These are phyloP conservation scores for Cyphomyrus discorhynchus DNA, from an alignment of 2,113 vertebrate species.

Conservation along the genomic window DNA sequence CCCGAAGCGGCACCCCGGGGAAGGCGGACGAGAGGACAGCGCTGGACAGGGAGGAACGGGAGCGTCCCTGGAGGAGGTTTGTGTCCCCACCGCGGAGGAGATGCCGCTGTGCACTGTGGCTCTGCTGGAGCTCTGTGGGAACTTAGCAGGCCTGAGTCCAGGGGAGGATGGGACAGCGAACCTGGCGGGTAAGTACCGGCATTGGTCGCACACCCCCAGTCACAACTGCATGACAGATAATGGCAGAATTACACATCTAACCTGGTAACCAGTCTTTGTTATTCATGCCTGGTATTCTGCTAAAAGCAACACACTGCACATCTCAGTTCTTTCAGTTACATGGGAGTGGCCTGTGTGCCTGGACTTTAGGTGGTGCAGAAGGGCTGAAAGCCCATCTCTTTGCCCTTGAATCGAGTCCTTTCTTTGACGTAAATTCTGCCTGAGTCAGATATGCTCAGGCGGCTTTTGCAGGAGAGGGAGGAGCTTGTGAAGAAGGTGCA, in stretches of 20 bases:
- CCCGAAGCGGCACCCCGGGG: slow-evolving; percentile 22
- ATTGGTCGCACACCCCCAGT: no score
- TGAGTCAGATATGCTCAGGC: slow-evolving; percentile 52
- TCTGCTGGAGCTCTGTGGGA: slow-evolving; percentile 52
- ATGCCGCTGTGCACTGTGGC: slow-evolving; percentile 46
- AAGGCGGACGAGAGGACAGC: slow-evolving; percentile 41
- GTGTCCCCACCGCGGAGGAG: slow-evolving; percentile 22
- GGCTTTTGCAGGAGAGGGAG: slow-evolving; percentile 48
- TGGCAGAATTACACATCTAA: neutral
- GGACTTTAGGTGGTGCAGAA: neutral
- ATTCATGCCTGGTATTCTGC: neutral
- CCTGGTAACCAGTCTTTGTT: neutral
- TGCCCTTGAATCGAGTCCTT: neutral
- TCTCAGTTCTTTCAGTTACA: neutral
- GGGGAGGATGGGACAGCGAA: slow-evolving; percentile 38
- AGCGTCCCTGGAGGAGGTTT: neutral
- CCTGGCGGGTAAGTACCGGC: slow-evolving; percentile 46
- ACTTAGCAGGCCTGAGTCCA: slow-evolving; percentile 37
- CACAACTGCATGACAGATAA: neutral
- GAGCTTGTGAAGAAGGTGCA: slow-evolving; percentile 50
- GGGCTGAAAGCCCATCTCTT: neutral
- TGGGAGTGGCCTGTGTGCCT: neutral
- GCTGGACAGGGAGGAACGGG: slow-evolving; percentile 24
- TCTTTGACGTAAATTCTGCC: neutral
- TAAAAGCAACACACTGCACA: neutral